Evolutionary conservation across 2,113 vertebrate genomes (phyloP).

Genomic region (Myrmecophaga tridactyla): DNA sequence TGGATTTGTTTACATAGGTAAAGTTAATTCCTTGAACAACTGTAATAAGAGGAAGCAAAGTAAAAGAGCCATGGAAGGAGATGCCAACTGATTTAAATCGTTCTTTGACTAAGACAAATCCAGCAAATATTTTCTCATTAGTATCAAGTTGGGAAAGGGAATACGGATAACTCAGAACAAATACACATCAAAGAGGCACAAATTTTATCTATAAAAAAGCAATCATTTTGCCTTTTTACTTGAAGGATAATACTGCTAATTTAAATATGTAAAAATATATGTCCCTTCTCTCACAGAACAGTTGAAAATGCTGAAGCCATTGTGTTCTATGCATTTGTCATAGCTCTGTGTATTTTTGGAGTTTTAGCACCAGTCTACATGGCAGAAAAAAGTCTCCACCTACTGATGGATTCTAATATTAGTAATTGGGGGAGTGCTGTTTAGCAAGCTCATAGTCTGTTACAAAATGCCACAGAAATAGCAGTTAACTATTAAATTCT

Average conservation of each 20-base stretch:
- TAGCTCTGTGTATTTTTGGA: background rate
- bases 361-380: constrained; percentile 31
- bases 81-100: background rate
- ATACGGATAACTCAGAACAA: background rate
- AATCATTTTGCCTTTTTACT: background rate
- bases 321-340: background rate
- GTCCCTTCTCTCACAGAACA: background rate
- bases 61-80: background rate
- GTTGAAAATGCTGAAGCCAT: constrained; percentile 32
- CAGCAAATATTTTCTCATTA: background rate
- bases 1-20: background rate
- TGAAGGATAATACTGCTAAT: background rate
- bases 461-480: constrained; percentile 17
- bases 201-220: background rate
- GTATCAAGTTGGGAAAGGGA: background rate
- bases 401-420: constrained; percentile 64
- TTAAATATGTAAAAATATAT: background rate
- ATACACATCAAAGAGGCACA: background rate
- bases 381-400: constrained; percentile 63
- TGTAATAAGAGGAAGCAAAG: background rate
- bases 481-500: background rate
- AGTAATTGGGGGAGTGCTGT: constrained; percentile 44
- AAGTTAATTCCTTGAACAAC: background rate
- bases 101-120: background rate
- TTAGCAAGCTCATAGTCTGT: constrained; percentile 26